A percentile compares a stretch with the other conserved stretches of the same genome.
Conservation (phyloP, 2,113 vertebrate species). For the Empidonax alnorum region DNA sequence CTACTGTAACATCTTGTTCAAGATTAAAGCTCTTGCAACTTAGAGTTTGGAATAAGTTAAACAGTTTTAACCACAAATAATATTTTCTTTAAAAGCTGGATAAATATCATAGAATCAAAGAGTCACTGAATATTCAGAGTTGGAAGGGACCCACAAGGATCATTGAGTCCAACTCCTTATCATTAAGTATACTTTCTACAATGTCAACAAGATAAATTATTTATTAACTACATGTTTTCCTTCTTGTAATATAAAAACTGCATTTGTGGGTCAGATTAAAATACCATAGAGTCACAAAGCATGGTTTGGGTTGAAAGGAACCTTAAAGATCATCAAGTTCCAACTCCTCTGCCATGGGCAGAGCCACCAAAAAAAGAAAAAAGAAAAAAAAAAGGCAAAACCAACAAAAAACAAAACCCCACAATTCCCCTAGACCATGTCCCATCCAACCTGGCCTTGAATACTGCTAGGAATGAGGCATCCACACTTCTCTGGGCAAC, state of each 20-base stretch:
- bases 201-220: neutral
- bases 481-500: neutral
- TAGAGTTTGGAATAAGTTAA: neutral
- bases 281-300: neutral
- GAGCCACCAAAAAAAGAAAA: neutral
- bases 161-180: neutral
- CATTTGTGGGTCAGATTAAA: neutral
- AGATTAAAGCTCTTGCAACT: neutral
- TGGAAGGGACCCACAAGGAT: neutral
- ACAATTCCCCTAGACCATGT: neutral
- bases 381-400: neutral
- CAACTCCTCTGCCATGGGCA: neutral
- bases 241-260: neutral
- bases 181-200: neutral
- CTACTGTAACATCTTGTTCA: neutral
- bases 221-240: neutral
- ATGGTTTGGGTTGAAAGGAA: neutral
- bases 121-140: neutral
- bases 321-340: neutral
- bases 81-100: neutral
- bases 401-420: neutral
- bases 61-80: neutral
- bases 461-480: neutral
- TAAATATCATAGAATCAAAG: neutral
- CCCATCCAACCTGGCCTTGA: neutral